phyloP scores from a whole-genome alignment of 1,140 invertebrate genomes.

The Thaumetopoea pityocampa region DNA sequence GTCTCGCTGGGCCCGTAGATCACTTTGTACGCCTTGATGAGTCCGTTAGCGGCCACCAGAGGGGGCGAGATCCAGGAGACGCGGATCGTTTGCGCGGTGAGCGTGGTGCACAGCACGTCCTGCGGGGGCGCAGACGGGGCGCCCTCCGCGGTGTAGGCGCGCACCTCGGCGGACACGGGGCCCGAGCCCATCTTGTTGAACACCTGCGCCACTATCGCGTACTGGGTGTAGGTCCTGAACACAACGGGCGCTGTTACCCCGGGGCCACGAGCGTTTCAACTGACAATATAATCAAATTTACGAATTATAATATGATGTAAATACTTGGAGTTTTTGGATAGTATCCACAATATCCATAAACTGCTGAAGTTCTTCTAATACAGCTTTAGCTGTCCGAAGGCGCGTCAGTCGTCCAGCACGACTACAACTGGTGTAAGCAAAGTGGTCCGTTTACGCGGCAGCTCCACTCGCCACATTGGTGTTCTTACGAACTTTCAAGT shows the following conservation, averaged over 20 bases:
- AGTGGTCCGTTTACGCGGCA: too few species aligned
- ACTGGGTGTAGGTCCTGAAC: constrained; percentile 92
- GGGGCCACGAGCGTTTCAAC: too few species aligned
- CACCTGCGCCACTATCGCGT: constrained; percentile 95
- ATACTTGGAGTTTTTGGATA: too few species aligned
- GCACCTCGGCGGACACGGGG: constrained; percentile 91
- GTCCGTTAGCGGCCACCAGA: constrained; percentile 91
- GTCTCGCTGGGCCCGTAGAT: constrained; percentile 94
- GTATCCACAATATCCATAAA: too few species aligned
- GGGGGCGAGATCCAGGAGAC: constrained; percentile 96
- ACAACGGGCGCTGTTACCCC: not conserved
- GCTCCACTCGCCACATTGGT: not conserved
- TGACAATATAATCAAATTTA: too few species aligned
- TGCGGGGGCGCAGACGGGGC: constrained; percentile 95
- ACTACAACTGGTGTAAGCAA: too few species aligned
- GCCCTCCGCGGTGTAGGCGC: constrained; percentile 93
- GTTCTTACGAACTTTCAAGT: not conserved
- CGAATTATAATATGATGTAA: too few species aligned
- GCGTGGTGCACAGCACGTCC: constrained; percentile 91
- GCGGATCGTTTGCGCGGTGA: constrained; percentile 94
- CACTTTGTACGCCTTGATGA: constrained; percentile 97
- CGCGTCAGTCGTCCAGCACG: too few species aligned
- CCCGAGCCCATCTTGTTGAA: constrained; percentile 96
- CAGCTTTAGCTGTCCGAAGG: too few species aligned
- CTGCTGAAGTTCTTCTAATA: too few species aligned